Percentiles rank a stretch among this genome's conserved stretches.
Evolutionary conservation across 1,140 invertebrate genomes (phyloP).

Genomic region (Chymomyza costata): DNA sequence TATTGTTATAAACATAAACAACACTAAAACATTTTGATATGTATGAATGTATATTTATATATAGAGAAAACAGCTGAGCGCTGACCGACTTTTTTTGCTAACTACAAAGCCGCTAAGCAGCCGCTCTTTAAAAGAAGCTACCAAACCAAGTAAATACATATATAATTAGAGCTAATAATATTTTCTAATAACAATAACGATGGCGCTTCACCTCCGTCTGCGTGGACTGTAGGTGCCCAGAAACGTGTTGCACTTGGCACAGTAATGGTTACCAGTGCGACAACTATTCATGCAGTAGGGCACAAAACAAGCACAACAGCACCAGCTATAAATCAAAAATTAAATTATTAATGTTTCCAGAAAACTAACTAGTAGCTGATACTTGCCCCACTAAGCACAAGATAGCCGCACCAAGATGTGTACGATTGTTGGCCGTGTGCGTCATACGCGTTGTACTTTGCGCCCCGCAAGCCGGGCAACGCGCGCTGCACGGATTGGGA

Average conservation of each 20-base stretch:
- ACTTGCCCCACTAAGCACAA: conserved; percentile 78
- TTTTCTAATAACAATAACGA: no score
- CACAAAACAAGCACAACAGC: conserved; percentile 78
- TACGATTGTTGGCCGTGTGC: conserved; percentile 77
- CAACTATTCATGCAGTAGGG: conserved; percentile 83
- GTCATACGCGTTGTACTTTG: conserved; percentile 76
- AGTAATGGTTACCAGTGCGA: conserved; percentile 81
- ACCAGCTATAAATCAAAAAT: conserved; percentile 73
- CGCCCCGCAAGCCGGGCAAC: conserved; percentile 78
- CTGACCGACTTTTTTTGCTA: no score
- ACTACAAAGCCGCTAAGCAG: no score
- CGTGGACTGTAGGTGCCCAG: conserved; percentile 78
- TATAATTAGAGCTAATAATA: no score
- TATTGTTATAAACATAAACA: no score
- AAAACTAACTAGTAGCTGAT: background rate
- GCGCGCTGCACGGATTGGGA: conserved; percentile 74
- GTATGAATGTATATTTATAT: no score
- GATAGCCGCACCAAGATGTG: conserved; percentile 79
- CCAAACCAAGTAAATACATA: no score
- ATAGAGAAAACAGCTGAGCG: no score
- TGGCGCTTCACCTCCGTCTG: conserved; percentile 33
- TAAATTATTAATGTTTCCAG: background rate
- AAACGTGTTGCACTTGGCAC: conserved; percentile 80
- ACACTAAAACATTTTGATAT: no score
- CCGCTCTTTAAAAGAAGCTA: no score